Base-by-base conservation (phyloP, 2,888 invertebrate species). In the Melipona beecheii region DNA sequence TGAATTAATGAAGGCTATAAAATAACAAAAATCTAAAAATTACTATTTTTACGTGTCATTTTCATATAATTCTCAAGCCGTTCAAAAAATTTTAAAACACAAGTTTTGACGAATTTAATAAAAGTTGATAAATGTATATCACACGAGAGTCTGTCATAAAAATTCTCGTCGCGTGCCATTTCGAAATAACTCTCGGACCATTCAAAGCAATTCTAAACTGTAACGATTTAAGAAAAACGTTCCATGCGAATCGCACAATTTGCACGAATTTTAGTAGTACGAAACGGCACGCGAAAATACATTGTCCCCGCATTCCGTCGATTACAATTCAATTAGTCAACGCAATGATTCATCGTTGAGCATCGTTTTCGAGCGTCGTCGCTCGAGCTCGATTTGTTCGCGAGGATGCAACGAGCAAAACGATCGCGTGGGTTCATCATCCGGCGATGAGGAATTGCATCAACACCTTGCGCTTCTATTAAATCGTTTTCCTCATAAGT, bases 391-490 rank as follows among this genome's bases (percentile, higher is more conserved):
- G 27, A 69, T 65, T 75, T 72, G 66, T 54, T 77, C 54, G 21
- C 52, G 31, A 60, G 60, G 19, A 36, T 21, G 65, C 17, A n/a
- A 54, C 27, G 21, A 69, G n/a, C 54, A 6, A 74, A 69, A 24
- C 52, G 52, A 2, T 43, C 52, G 79, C 79, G 86, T 84, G 83
- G 86, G 87, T 87, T 87, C 83, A 81, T 87, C 83, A 87, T 86
- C 81, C 86, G 87, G 24, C 56, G 68, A 43, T 52, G 72, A 78
- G 70, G 78, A 83, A 73, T 86, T 77, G 65, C 86, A 78, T 64
- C 80, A 68, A 64, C 69, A 76, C 60, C 64, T 58, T 80, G 75
- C 52, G 60, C 36, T 24, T 70, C 68, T 74, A 60, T 83, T 77
- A 75, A 86, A 89, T 86, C 85, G 9, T 68, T 85, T 80, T 76